These are phyloP conservation scores for Limnothrissa miodon DNA, from an alignment of 2,113 vertebrate genomes.

Conservation along the genomic window DNA sequence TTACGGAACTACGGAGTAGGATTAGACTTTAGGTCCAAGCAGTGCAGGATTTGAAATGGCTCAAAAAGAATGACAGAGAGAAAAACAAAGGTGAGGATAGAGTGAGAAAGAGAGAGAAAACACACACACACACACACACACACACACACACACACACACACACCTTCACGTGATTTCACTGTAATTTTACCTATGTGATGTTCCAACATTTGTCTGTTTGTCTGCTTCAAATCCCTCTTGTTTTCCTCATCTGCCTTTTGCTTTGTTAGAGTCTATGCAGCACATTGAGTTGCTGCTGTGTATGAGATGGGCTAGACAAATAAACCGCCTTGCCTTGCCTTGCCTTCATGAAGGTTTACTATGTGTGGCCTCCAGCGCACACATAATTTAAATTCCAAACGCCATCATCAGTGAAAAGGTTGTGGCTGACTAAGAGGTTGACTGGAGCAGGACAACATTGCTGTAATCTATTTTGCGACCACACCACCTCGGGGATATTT, in stretches of 20 bases:
- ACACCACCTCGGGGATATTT: neutral
- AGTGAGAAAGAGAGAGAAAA: neutral
- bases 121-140: neutral
- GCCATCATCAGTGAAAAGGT: conserved; percentile 35
- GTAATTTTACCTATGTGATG: too few relatives aligned
- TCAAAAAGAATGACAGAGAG: neutral
- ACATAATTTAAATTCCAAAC: conserved; percentile 38
- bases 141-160: neutral
- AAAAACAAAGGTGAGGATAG: neutral
- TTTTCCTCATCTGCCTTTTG: too few relatives aligned
- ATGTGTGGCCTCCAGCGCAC: conserved; percentile 14
- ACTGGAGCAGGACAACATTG: conserved; percentile 16
- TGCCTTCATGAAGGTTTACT: conserved; percentile 1
- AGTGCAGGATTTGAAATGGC: conserved; percentile 42
- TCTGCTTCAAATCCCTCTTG: too few relatives aligned
- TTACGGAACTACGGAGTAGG: too few relatives aligned
- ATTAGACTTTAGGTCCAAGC: conserved; percentile 36
- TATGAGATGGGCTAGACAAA: too few relatives aligned
- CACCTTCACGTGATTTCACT: too few relatives aligned
- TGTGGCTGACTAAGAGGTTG: conserved; percentile 33
- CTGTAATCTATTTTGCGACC: conserved; percentile 18
- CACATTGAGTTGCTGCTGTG: too few relatives aligned
- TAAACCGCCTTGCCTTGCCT: too few relatives aligned
- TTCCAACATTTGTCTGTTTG: too few relatives aligned
- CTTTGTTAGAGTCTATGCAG: too few relatives aligned